A percentile compares a stretch with the other conserved stretches of the same genome.
Evolutionary conservation across 2,113 vertebrate species (phyloP).

Genomic region (Phycodurus eques): DNA sequence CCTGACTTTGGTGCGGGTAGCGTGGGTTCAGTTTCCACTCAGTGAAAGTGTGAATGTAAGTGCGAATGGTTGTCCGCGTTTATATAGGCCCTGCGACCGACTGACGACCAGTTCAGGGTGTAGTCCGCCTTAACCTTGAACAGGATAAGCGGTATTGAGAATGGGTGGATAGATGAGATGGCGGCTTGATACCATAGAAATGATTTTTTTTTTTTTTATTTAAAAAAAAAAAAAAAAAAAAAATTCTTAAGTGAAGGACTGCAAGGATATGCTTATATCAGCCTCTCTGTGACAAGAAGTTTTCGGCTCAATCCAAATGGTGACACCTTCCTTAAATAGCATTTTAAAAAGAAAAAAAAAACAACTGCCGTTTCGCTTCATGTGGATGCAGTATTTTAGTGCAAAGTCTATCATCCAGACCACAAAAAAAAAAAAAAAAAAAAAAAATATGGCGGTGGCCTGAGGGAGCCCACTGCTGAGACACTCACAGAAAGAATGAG

Average conservation of each 20-base stretch:
- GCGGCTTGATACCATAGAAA: neutral
- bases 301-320: neutral
- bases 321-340: neutral
- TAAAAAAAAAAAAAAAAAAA: neutral
- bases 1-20: too few relatives aligned
- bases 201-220: too few relatives aligned
- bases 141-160: too few relatives aligned
- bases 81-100: too few relatives aligned
- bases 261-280: slow-evolving; percentile 3
- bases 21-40: too few relatives aligned
- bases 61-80: too few relatives aligned
- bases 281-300: neutral
- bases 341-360: neutral
- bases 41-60: too few relatives aligned
- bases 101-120: too few relatives aligned
- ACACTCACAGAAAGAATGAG: slow-evolving; percentile 91
- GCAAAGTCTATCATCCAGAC: neutral
- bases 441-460: neutral
- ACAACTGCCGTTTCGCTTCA: neutral
- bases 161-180: neutral
- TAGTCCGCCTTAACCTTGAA: too few relatives aligned
- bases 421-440: neutral
- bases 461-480: slow-evolving; percentile 1
- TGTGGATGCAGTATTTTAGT: neutral
- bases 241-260: neutral